Conservation (phyloP, 2,888 invertebrate species). For the Drosophila atroscutellata region DNA sequence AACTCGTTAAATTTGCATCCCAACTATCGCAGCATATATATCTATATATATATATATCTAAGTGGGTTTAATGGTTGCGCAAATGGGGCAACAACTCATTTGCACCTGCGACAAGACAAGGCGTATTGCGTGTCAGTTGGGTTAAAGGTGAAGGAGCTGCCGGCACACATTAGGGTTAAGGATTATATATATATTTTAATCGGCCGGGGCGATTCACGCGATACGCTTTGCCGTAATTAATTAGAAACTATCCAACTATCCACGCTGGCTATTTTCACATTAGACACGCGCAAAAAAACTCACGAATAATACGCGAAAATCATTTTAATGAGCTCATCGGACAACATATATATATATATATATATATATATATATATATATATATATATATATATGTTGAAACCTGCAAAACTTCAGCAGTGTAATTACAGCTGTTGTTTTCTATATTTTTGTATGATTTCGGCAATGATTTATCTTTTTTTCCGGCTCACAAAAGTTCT, state of each 20-base stretch:
- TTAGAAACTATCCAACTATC: slow-evolving; percentile 43
- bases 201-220: slow-evolving; percentile 39
- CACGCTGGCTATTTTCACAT: slow-evolving; percentile 30
- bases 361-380: too few relatives aligned
- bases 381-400: background rate
- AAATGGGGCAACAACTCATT: slow-evolving; percentile 41
- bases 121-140: slow-evolving; percentile 39
- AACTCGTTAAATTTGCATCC: slow-evolving; percentile 34
- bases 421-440: slow-evolving; percentile 8
- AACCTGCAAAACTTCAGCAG: slow-evolving; percentile 11
- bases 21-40: background rate
- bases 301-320: slow-evolving; percentile 48
- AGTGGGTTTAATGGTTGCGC: slow-evolving; percentile 20
- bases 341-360: background rate
- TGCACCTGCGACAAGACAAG: slow-evolving; percentile 31
- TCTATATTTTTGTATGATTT: background rate
- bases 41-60: background rate
- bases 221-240: slow-evolving; percentile 52
- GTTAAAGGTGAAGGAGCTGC: slow-evolving; percentile 41
- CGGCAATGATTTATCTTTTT: slow-evolving; percentile 41
- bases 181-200: background rate
- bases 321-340: slow-evolving; percentile 70
- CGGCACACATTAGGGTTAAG: slow-evolving; percentile 21
- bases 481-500: slow-evolving; percentile 28
- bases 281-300: slow-evolving; percentile 26